These are phyloP conservation scores for Mus spicilegus DNA, from an alignment of 2,113 vertebrate genomes.

Conservation along the genomic window DNA sequence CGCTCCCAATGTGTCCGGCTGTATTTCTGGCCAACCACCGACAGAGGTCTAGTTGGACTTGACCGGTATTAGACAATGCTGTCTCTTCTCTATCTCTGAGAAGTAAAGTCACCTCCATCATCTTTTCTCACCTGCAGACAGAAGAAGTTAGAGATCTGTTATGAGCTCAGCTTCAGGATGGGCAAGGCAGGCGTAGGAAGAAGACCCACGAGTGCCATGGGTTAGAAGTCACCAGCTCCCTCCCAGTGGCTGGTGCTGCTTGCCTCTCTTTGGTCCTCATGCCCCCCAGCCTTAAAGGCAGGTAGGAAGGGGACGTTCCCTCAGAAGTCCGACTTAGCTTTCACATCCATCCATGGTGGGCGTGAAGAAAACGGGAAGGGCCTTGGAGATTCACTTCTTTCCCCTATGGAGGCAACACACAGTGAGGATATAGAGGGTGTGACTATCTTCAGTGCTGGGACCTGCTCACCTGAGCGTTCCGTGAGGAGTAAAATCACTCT, in stretches of 20 bases:
- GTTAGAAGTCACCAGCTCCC: background rate
- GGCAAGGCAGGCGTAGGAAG: background rate
- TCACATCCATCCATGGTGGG: too few relatives aligned
- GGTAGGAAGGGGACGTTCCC: background rate
- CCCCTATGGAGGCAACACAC: background rate
- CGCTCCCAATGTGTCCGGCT: background rate
- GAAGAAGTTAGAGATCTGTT: background rate
- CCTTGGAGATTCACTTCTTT: background rate
- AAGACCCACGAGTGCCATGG: background rate
- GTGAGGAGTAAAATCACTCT: background rate
- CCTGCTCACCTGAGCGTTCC: background rate
- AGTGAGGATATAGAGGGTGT: too few relatives aligned
- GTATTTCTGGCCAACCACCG: background rate
- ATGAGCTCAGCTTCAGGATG: background rate
- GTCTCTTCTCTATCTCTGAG: background rate
- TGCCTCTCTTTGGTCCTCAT: background rate
- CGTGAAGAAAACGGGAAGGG: rapidly evolving
- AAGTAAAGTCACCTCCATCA: background rate
- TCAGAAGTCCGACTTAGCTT: background rate
- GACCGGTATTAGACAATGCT: background rate
- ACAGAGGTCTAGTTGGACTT: background rate
- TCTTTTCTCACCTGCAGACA: background rate
- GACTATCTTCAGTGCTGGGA: rapidly evolving
- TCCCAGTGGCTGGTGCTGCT: background rate
- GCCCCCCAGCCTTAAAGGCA: background rate